A percentile compares a stretch with the other conserved stretches of the same genome.
Conservation (phyloP, 1,140 invertebrate genomes). For the Propsilocerus akamusi region DNA sequence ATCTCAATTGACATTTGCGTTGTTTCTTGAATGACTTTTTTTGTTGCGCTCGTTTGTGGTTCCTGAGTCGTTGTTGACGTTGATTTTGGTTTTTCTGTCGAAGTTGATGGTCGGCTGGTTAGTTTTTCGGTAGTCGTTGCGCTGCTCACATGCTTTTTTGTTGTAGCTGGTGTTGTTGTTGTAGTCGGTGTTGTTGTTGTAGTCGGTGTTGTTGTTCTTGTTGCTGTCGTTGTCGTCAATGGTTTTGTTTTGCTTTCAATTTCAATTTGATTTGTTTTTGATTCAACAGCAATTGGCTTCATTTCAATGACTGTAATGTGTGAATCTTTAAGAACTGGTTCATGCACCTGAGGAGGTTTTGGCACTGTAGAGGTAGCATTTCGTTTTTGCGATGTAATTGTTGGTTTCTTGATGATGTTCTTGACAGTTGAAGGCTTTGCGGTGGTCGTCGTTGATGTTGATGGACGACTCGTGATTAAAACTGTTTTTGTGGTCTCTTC, state of each 20-base stretch:
- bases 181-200: slow-evolving; percentile 6
- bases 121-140: slow-evolving; percentile 4
- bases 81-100: background rate
- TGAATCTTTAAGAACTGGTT: background rate
- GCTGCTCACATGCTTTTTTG: background rate
- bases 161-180: slow-evolving; percentile 7
- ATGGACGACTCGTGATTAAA: background rate
- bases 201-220: slow-evolving; percentile 6
- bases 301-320: background rate
- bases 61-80: background rate
- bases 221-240: slow-evolving; percentile 10
- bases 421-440: slow-evolving; percentile 7
- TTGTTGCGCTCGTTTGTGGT: background rate
- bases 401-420: slow-evolving; percentile 9
- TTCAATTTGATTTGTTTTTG: background rate
- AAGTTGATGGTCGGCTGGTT: background rate
- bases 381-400: slow-evolving; percentile 1
- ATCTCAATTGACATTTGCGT: background rate
- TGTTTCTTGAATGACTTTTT: background rate
- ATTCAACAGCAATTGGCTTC: background rate
- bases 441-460: slow-evolving; percentile 7
- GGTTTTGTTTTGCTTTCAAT: slow-evolving; percentile 8
- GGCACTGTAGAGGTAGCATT: slow-evolving; percentile 8
- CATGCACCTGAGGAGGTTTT: slow-evolving; percentile 12
- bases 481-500: background rate